Base-by-base conservation (phyloP, 2,888 invertebrate species). In the Alviniconcha strummeri region DNA sequence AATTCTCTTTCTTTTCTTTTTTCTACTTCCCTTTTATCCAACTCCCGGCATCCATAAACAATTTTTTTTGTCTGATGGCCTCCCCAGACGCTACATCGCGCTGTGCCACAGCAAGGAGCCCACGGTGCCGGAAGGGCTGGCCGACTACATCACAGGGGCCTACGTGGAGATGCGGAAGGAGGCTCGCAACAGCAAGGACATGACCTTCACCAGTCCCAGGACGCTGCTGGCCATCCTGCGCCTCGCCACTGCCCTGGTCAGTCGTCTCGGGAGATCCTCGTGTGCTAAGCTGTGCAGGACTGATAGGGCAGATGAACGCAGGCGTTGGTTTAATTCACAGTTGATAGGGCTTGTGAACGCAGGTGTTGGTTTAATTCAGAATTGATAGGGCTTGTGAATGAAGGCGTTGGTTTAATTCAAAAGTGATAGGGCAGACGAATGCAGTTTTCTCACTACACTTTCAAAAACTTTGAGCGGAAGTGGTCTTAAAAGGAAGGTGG, bases 151-250 rank as follows among this genome's bases (percentile, higher is more conserved):
- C 91, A 98, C 98, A 80, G 94, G 94, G 19, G 95, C 95, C 60
- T 96, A 95, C 90, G 95, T 95, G 15, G 95, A 95, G 88, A 94
- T 96, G 94, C 93, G 96, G 71, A 95, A 96, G 87, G 98, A 98
- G 90, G 97, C 99, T 0, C 96, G 99, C 80, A 97, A 97, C 92
- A 96, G 96, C 55, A 96, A 96, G 85, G 98, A 98, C 94, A 97
- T 97, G 95, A 94, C 93, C 81, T 99, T 98, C 93, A 99, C 99
- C 0, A 99, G 99, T 0, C 98, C 99, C 0, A 95, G 99, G 92
- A 99, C 98, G 93, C 95, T 99, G 85, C 95, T 99, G 86, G 99
- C 97, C 17, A 96, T 99, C 87, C 95, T 99, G 77, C 96, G 99
- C 11, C 95, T 99, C 80, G 96, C 98, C 0, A 98, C 98, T 0